Evolutionary conservation across 2,113 vertebrate species (phyloP).

Genomic region (Atractosteus spatula): DNA sequence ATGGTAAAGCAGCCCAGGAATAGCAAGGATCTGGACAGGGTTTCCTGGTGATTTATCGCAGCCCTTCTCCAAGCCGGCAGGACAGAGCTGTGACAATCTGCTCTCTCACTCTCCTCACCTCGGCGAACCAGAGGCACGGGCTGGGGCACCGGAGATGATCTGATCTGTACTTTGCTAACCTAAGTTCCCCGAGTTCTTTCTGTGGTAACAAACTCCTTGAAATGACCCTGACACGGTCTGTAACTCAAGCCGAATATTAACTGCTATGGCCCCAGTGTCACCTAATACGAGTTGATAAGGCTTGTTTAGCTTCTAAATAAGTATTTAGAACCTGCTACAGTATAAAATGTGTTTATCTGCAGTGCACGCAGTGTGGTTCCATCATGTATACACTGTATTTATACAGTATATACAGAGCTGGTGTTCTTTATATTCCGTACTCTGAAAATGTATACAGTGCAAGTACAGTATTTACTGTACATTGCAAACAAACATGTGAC

Average conservation of each 20-base stretch:
- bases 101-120: constrained; percentile 30
- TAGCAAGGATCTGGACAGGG: constrained; percentile 6
- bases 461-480: constrained; percentile 20
- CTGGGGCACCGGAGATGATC: constrained; percentile 9
- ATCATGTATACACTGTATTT: constrained; percentile 2
- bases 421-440: constrained; percentile 29
- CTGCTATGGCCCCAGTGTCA: too few relatives aligned
- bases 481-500: too few relatives aligned
- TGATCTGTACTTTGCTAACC: constrained; percentile 10
- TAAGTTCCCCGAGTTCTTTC: too few relatives aligned
- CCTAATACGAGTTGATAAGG: too few relatives aligned
- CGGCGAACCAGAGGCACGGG: not conserved
- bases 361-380: not conserved
- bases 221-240: too few relatives aligned
- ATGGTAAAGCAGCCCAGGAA: constrained; percentile 24
- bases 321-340: constrained; percentile 23
- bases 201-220: too few relatives aligned
- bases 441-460: constrained; percentile 43
- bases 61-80: constrained; percentile 30
- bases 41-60: constrained; percentile 39
- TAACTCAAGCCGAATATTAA: too few relatives aligned
- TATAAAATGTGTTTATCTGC: constrained; percentile 23
- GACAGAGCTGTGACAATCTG: constrained; percentile 41
- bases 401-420: constrained; percentile 10
- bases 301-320: constrained; percentile 23